Evolutionary conservation across 2,888 invertebrate species (phyloP), one percentile per base, ranked within the genome.

Genomic region (Caenorhabditis zanzibari): DNA sequence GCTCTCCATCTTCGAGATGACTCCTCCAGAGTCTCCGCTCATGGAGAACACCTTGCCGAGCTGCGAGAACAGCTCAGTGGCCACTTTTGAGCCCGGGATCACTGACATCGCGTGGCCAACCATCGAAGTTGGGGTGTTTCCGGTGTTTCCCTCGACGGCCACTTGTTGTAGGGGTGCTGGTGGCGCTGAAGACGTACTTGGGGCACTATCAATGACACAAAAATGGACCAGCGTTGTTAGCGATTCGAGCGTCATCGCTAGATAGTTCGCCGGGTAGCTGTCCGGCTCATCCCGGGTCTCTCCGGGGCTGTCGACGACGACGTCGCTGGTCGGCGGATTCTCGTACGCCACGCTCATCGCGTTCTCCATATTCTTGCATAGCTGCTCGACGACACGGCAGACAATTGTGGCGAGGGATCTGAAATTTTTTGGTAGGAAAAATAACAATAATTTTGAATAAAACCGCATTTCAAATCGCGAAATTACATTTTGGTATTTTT

Each of bases 341-440:
- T 81, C 83, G 59, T 77, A 87, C 6, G 83, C 76, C 0, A 79
- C 75, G 35, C 56, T 77, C 76, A 87, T 85, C 28, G 87, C 84
- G 56, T 94, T 94, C 92, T 96, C 96, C 63, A 96, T 94, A 91
- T 96, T 96, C 84, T 94, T 94, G 92, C 96, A 96, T 69, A 96
- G 93, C 91, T 96, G 96, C 89, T 95, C 95, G 54, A 96, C 95
- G 0, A 96, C 95, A 86, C 95, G 95, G 61, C 96, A 95, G 0
- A 95, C 95, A 74, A 96, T 95, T 87, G 95, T 95, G 24, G 96
- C 95, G 16, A 96, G 93, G 12, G 95, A 95, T 58, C 95, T 95
- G 52, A 95, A 89, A 79, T n/a, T 81, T 16, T n/a, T 41, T 6
- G n/a, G 26, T 28, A 5, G 19, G 2, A 19, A 1, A n/a, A n/a